Base-by-base conservation (phyloP, 2,797 vertebrate species). In the Valencia hispanica region DNA sequence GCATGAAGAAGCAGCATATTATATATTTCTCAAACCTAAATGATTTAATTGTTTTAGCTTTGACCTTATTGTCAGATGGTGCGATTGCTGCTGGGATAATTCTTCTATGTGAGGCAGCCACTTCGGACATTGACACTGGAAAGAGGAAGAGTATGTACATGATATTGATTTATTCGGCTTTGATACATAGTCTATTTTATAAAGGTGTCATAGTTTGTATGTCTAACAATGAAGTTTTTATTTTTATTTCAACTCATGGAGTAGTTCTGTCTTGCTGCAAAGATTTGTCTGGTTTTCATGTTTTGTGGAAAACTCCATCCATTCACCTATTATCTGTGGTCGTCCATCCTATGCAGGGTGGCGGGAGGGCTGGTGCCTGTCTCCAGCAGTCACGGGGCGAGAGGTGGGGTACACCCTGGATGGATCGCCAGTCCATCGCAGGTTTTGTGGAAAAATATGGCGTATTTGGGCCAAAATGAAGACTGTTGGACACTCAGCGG, bases 1-100 rank as follows among this genome's bases (percentile, higher is more conserved):
- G n/a, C n/a, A n/a, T n/a, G n/a, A n/a, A n/a, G n/a, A n/a, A n/a
- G n/a, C n/a, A n/a, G n/a, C n/a, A n/a, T n/a, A n/a, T n/a, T n/a
- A n/a, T n/a, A n/a, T n/a, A n/a, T n/a, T n/a, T n/a, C n/a, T n/a
- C 18, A 65, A 65, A 65, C 34, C 36, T 65, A 65, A 39, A 39
- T 39, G 34, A 39, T 25, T 10, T 55, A n/a, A 20, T 65, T 73
- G 39, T 77, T 3, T 75, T 22, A 61, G 65, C 92, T 92, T 96
- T 95, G 81, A 95, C 93, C 22, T 57, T 11, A 6, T 14, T 39
- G 18, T 73, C 84, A 99, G 98, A 99, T 93, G 97, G 95, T 55
- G 98, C 96, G 3, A 95, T 99, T 69, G 99, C 98, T 80, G 92
- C 98, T 85, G 98, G 98, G 30, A 98, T 99, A 87, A 97, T 99